Percentiles rank a stretch among this genome's conserved stretches.
phyloP scores from a whole-genome alignment of 2,888 invertebrate genomes.

The Meloe dianella region DNA sequence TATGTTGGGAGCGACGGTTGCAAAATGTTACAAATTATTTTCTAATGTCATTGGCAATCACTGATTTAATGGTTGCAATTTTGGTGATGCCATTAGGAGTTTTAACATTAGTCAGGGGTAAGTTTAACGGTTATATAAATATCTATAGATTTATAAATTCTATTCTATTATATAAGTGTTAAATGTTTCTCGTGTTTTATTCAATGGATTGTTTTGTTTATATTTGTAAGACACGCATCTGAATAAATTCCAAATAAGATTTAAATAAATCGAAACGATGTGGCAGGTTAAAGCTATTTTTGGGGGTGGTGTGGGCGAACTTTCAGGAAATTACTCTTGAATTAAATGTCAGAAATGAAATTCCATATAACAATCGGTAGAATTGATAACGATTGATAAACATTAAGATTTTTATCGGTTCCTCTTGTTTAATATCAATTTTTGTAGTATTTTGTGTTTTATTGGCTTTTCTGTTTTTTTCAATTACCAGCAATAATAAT shows the following conservation, averaged over 20 bases:
- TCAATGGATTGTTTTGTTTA: not conserved
- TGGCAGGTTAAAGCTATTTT: too few species aligned
- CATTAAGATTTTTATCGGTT: not conserved
- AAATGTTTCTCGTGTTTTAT: not conserved
- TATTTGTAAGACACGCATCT: not conserved
- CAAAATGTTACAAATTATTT: conserved; percentile 98
- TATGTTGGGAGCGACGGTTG: conserved; percentile 86
- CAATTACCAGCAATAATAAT: too few species aligned
- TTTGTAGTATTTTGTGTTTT: too few species aligned
- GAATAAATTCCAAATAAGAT: not conserved
- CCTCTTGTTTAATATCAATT: not conserved
- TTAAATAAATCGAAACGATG: too few species aligned
- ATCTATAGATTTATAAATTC: not conserved
- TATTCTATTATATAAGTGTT: not conserved
- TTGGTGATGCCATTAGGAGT: conserved; percentile 96
- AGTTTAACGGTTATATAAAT: conserved; percentile 55
- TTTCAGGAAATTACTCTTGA: not conserved
- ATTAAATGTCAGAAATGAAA: not conserved
- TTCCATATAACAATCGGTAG: not conserved
- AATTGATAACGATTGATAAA: not conserved
- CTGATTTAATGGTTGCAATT: conserved; percentile 92
- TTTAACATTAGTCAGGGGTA: conserved; percentile 80
- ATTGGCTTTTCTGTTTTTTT: too few species aligned
- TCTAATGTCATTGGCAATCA: conserved; percentile 92
- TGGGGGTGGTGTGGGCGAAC: not conserved